Conservation (phyloP, 2,888 invertebrate species). For the Cremastinae sp. region DNA sequence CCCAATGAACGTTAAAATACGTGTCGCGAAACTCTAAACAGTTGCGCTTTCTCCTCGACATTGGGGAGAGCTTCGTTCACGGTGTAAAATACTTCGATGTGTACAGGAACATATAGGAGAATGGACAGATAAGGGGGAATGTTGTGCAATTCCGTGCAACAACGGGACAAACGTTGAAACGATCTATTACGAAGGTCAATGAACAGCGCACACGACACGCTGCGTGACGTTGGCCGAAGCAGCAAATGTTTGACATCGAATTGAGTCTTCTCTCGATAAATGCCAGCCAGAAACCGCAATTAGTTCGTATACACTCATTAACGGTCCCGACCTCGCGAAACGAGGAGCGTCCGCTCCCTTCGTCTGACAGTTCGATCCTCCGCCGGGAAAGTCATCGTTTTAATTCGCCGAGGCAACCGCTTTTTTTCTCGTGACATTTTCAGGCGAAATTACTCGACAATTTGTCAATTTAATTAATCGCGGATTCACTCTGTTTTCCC, state of each 20-base stretch:
- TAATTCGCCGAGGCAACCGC: too few species aligned
- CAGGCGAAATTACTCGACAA: too few species aligned
- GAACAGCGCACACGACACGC: conserved; percentile 46
- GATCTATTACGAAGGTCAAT: conserved; percentile 60
- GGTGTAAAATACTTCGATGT: too few species aligned
- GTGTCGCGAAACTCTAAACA: conserved; percentile 55
- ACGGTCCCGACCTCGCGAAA: conserved; percentile 23
- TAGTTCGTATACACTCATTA: conserved; percentile 60
- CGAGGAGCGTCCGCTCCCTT: not conserved
- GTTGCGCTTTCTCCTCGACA: conserved; percentile 26
- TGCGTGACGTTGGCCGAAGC: conserved; percentile 40
- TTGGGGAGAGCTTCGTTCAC: not conserved
- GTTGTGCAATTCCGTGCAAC: conserved; percentile 8
- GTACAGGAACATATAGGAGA: not conserved
- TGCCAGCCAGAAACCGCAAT: conserved; percentile 60
- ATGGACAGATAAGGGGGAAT: conserved; percentile 1
- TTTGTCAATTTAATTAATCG: too few species aligned
- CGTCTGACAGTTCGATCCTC: not conserved
- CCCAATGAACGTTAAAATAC: conserved; percentile 59
- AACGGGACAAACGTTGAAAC: conserved; percentile 41
- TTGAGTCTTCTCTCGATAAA: conserved; percentile 56
- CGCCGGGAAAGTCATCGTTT: not conserved
- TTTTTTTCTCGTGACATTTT: too few species aligned
- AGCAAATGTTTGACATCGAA: conserved; percentile 60
- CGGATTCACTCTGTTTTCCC: too few species aligned